A percentile compares a stretch with the other conserved stretches of the same genome.
Evolutionary conservation across 1,140 invertebrate species (phyloP).

Genomic region (Helicorthomorpha holstii): DNA sequence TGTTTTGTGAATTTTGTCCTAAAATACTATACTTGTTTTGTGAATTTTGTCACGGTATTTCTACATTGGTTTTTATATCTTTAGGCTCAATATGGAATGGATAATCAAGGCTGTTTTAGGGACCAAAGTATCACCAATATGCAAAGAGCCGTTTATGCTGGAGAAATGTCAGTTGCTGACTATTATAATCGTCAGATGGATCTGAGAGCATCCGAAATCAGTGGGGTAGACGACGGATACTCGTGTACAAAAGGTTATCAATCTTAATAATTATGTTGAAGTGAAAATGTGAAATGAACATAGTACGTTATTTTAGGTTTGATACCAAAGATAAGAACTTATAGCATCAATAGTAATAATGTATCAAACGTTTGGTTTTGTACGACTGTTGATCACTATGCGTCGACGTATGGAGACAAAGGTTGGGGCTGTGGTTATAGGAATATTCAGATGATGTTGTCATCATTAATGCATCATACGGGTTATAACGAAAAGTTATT

Average conservation of each 20-base stretch:
- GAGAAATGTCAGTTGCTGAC: slow-evolving; percentile 64
- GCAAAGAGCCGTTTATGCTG: slow-evolving; percentile 63
- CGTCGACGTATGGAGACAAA: slow-evolving; percentile 65
- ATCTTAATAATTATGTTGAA: slow-evolving; percentile 10
- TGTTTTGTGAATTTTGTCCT: too few relatives aligned
- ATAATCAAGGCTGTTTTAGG: slow-evolving; percentile 60
- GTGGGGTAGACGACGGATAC: slow-evolving; percentile 61
- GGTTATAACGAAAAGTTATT: slow-evolving; percentile 51
- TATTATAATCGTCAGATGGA: slow-evolving; percentile 66
- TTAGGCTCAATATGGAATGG: slow-evolving; percentile 72
- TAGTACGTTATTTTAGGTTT: slow-evolving; percentile 34
- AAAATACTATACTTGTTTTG: too few relatives aligned
- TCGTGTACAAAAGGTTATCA: slow-evolving; percentile 48
- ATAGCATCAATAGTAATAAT: slow-evolving; percentile 46
- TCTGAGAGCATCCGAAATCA: slow-evolving; percentile 49
- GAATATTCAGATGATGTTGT: slow-evolving; percentile 80
- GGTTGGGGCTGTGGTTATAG: slow-evolving; percentile 83
- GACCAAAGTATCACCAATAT: slow-evolving; percentile 66
- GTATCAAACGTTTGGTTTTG: slow-evolving; percentile 51
- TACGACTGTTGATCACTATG: slow-evolving; percentile 65
- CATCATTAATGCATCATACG: slow-evolving; percentile 51
- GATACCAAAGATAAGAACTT: slow-evolving; percentile 46
- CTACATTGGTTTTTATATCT: slow-evolving; percentile 4
- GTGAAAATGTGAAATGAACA: not conserved
- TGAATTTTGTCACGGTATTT: too few relatives aligned